Evolutionary conservation across 1,140 invertebrate species (phyloP), one percentile per base, ranked within the genome.

Genomic region (Drosophila ambigua): DNA sequence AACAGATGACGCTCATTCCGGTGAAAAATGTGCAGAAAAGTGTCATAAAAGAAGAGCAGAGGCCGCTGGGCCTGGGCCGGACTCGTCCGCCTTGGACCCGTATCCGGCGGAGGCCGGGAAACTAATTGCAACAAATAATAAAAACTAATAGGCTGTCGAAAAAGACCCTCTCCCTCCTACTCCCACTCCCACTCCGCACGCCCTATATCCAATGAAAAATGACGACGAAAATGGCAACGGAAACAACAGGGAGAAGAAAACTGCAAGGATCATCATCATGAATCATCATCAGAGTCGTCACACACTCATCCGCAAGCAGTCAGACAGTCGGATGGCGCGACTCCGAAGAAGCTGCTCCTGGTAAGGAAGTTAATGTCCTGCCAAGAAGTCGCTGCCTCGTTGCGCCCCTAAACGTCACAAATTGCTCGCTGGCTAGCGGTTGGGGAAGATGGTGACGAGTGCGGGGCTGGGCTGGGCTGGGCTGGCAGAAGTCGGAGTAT

Each of bases 111-210:
- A 51, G 78, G 83, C 60, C 57, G 66, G 67, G 65, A 76, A 87
- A 87, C 82, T 87, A 87, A 87, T 87, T 87, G 82, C 82, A 87
- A 74, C 82, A 79, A 87, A 87, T 87, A 87, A 87, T 87, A 87
- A 87, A 87, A 87, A 87, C 82, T 87, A 87, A 87, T 87, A 87
- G 83, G 82, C 82, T 88, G 83, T 88, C 83, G 82, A 87, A 87
- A 87, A 67, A 77, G 68, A 54, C 16, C 45, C 16, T 23, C 26
- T 6, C 2, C 41, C 5, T 24, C 39, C 52, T 15, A n/a, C 45
- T 16, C 46, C n/a, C n/a, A 45, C 51, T 16, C 46, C n/a, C n/a
- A 45, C 51, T n/a, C 43, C 20, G 48, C 24, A 61, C 53, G 64
- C 52, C 58, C 11, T 48, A 53, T 69, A 50, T 66, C 49, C 53